A percentile compares a stretch with the other conserved stretches of the same genome.
These are phyloP conservation scores for Heterotis niloticus DNA, from an alignment of 2,113 vertebrate genomes.

Conservation along the genomic window DNA sequence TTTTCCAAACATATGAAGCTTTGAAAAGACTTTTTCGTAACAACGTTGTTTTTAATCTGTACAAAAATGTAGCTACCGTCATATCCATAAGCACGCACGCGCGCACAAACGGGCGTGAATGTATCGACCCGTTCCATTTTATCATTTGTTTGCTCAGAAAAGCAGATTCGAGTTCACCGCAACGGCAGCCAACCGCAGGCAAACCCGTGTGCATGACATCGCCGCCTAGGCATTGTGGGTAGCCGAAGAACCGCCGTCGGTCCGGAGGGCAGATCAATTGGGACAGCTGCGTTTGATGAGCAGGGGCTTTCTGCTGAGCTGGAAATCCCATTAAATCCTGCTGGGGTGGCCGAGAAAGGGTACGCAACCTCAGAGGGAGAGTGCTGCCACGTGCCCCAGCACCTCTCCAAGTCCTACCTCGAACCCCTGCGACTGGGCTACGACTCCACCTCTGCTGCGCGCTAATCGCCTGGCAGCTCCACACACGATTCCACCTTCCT, in stretches of 20 bases:
- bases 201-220: neutral
- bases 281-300: conserved; percentile 39
- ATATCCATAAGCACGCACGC: conserved; percentile 12
- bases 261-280: conserved; percentile 57
- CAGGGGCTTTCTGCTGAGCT: conserved; percentile 63
- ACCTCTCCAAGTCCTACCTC: neutral
- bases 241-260: conserved; percentile 62
- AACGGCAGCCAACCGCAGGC: neutral
- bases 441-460: neutral
- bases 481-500: neutral
- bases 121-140: too few species aligned
- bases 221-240: conserved; percentile 33
- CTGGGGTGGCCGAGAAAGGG: conserved; percentile 23
- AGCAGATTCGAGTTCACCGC: neutral
- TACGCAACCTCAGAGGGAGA: neutral
- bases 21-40: too few species aligned
- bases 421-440: neutral
- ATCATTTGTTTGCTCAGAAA: too few species aligned
- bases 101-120: conserved; percentile 18
- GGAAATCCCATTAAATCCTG: conserved; percentile 69
- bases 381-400: neutral
- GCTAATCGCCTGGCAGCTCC: neutral
- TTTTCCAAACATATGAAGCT: too few species aligned
- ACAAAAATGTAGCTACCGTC: neutral
- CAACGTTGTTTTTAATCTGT: neutral